Evolutionary conservation across 2,113 vertebrate species (phyloP).

Genomic region (Uria lomvia): DNA sequence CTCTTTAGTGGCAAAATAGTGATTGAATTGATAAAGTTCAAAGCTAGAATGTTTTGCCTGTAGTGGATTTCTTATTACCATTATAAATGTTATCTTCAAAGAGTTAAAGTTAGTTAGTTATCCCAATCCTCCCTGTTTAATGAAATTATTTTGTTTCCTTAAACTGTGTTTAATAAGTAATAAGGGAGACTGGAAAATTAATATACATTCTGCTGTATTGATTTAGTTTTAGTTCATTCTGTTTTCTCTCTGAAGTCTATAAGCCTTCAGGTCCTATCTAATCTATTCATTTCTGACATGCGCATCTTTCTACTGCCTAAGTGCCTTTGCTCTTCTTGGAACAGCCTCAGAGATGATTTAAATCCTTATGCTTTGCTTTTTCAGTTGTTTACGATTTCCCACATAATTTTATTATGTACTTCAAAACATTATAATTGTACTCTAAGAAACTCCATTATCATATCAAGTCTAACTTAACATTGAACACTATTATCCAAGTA

Average conservation of each 20-base stretch:
- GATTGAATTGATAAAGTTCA: constrained; percentile 25
- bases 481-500: background rate
- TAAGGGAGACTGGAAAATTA: constrained; percentile 1
- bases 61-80: constrained; percentile 11
- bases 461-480: background rate
- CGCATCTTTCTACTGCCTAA: background rate
- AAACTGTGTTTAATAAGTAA: constrained; percentile 29
- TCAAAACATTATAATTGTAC: background rate
- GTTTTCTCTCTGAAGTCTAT: constrained; percentile 28
- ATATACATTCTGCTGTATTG: background rate
- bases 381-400: background rate
- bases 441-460: background rate
- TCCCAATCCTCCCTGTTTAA: background rate
- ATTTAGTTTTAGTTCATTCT: constrained; percentile 22
- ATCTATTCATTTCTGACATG: constrained; percentile 26
- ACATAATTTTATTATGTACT: background rate
- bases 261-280: background rate
- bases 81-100: constrained; percentile 8
- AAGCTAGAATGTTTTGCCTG: constrained; percentile 26
- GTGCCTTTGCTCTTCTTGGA: background rate
- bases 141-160: constrained; percentile 43
- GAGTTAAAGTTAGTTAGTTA: background rate
- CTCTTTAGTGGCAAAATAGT: background rate
- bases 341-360: constrained; percentile 9
- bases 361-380: constrained; percentile 1